Conservation (phyloP, 2,797 vertebrate species). For the Lepus oiostolus region DNA sequence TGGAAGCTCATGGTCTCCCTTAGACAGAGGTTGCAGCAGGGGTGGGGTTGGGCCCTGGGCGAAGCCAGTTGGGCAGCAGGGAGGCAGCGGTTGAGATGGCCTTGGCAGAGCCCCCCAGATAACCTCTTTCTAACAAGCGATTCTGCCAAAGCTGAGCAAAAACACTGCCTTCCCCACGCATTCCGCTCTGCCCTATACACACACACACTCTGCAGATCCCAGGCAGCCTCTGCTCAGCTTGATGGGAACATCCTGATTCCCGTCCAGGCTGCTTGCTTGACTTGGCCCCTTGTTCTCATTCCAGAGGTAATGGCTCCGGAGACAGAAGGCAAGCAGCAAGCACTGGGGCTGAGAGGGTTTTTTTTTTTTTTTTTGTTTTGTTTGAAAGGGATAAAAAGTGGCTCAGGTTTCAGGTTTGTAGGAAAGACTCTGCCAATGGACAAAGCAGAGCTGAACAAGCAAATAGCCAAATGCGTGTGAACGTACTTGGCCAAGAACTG, state of each 20-base stretch:
- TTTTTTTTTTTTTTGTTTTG: too few relatives aligned
- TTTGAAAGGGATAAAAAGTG: neutral
- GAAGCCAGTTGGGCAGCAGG: neutral
- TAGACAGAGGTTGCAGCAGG: neutral
- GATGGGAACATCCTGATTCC: neutral
- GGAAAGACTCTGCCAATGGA: neutral
- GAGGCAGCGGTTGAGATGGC: neutral
- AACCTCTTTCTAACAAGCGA: neutral
- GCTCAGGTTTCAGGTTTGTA: slow-evolving; percentile 18
- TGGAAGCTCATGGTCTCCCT: neutral
- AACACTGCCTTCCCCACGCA: accelerated
- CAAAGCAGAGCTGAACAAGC: neutral
- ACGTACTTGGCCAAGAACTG: neutral
- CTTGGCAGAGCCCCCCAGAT: neutral
- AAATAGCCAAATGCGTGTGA: neutral
- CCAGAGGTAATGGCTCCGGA: neutral
- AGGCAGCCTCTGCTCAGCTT: neutral
- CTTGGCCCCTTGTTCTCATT: neutral
- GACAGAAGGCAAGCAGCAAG: neutral
- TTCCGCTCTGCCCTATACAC: neutral
- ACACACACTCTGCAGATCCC: neutral
- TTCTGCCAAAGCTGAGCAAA: neutral
- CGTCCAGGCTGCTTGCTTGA: neutral
- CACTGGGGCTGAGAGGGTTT: neutral
- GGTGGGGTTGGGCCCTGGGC: neutral